Percentiles rank a stretch among this genome's conserved stretches.
These are phyloP conservation scores for Arenicola marina DNA, from an alignment of 2,888 invertebrate genomes.

Conservation along the genomic window DNA sequence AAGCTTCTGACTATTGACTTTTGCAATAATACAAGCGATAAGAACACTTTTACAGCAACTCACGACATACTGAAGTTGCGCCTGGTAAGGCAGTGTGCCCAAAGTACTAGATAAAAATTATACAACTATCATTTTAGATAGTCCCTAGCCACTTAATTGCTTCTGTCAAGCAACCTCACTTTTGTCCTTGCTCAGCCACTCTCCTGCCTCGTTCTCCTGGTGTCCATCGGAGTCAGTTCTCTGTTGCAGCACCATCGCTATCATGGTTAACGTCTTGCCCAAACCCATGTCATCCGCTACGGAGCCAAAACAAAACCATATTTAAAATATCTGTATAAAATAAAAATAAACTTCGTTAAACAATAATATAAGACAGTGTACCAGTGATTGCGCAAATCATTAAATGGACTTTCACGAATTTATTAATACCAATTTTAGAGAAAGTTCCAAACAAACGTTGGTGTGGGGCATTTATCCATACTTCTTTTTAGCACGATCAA, in stretches of 20 bases:
- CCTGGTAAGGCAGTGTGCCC: too few species aligned
- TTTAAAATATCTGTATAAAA: neutral
- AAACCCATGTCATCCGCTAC: slow-evolving; percentile 65
- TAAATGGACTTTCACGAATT: too few species aligned
- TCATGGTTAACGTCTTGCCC: slow-evolving; percentile 64
- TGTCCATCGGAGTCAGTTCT: slow-evolving; percentile 36
- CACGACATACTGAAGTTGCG: too few species aligned
- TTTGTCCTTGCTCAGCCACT: neutral
- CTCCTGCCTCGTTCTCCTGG: neutral
- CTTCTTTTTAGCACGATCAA: too few species aligned
- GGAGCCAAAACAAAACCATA: slow-evolving; percentile 13
- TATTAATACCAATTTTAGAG: too few species aligned
- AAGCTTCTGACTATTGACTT: too few species aligned
- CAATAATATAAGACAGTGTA: neutral
- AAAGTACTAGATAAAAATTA: too few species aligned
- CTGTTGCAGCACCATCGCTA: slow-evolving; percentile 61
- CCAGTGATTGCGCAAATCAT: too few species aligned
- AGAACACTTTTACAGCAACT: too few species aligned
- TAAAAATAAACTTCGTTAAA: neutral
- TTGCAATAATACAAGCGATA: too few species aligned
- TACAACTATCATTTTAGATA: neutral
- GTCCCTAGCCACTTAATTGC: neutral
- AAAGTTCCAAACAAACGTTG: neutral
- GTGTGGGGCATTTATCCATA: too few species aligned
- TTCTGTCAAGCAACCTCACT: neutral